Conservation (phyloP, 1,140 invertebrate species). For the Colletes gigas region DNA sequence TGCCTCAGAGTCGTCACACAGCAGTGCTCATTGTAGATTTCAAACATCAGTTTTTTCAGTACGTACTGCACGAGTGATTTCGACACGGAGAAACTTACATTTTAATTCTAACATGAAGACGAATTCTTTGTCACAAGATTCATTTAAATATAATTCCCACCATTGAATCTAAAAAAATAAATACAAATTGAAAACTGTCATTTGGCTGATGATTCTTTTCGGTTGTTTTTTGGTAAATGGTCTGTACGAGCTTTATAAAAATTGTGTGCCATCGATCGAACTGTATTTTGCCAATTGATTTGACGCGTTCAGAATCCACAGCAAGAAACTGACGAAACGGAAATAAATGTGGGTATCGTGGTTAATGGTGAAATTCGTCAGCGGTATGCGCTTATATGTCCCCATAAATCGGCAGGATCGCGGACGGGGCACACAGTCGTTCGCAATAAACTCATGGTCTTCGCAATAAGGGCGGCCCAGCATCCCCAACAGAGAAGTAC, state of each 20-base stretch:
- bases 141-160: neutral
- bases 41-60: too few relatives aligned
- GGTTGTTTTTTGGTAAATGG: too few relatives aligned
- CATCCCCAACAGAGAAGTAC: constrained; percentile 45
- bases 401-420: constrained; percentile 52
- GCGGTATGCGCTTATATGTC: constrained; percentile 43
- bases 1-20: constrained; percentile 55
- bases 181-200: too few relatives aligned
- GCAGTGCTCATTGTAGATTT: constrained; percentile 57
- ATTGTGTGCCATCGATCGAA: too few relatives aligned
- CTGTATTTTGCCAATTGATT: too few relatives aligned
- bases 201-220: too few relatives aligned
- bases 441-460: constrained; percentile 69
- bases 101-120: neutral
- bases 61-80: neutral
- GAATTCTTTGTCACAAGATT: neutral
- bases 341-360: neutral
- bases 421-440: constrained; percentile 41
- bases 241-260: too few relatives aligned
- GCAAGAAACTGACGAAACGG: constrained; percentile 20
- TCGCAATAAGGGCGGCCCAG: constrained; percentile 54
- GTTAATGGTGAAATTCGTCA: constrained; percentile 55
- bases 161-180: too few relatives aligned
- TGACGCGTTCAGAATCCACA: too few relatives aligned
- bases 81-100: constrained; percentile 13